A percentile compares a stretch with the other conserved stretches of the same genome.
These are phyloP conservation scores for Seriola aureovittata DNA, from an alignment of 2,113 vertebrate genomes.

Conservation along the genomic window DNA sequence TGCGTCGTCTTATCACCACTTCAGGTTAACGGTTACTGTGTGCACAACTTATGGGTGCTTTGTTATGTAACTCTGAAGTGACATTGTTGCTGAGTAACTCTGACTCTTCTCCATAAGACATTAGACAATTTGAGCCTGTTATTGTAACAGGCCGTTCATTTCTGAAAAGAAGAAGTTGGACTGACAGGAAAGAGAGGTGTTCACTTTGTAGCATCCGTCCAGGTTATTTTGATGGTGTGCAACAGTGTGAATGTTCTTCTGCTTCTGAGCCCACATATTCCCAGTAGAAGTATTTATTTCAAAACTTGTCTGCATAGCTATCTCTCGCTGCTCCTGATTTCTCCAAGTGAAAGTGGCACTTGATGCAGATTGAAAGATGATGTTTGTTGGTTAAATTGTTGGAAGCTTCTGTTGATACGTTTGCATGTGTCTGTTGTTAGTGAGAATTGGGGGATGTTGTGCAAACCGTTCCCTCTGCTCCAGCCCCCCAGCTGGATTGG, in stretches of 20 bases:
- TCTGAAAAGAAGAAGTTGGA: conserved; percentile 33
- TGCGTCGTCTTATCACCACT: conserved; percentile 34
- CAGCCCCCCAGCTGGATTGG: conserved; percentile 20
- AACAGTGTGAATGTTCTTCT: not conserved
- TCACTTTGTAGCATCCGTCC: not conserved
- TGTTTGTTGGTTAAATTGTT: not conserved
- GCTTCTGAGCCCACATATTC: not conserved
- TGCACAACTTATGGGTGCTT: not conserved
- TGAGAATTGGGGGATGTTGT: not conserved
- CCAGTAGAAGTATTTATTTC: conserved; percentile 17
- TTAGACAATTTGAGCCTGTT: not conserved
- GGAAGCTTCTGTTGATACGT: not conserved
- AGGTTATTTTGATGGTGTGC: conserved; percentile 4
- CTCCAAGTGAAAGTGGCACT: not conserved
- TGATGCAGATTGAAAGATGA: not conserved
- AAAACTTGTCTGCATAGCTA: not conserved
- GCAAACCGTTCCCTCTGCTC: conserved; percentile 18
- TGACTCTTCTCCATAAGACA: conserved; percentile 35
- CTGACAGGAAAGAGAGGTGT: not conserved
- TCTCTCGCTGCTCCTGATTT: not conserved
- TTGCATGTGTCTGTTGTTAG: not conserved
- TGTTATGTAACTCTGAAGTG: conserved; percentile 53
- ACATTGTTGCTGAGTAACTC: conserved; percentile 60
- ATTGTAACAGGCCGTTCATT: not conserved
- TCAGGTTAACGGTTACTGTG: conserved; percentile 40